These are phyloP conservation scores for Noctua janthe DNA, from an alignment of 2,888 invertebrate species.

Conservation along the genomic window DNA sequence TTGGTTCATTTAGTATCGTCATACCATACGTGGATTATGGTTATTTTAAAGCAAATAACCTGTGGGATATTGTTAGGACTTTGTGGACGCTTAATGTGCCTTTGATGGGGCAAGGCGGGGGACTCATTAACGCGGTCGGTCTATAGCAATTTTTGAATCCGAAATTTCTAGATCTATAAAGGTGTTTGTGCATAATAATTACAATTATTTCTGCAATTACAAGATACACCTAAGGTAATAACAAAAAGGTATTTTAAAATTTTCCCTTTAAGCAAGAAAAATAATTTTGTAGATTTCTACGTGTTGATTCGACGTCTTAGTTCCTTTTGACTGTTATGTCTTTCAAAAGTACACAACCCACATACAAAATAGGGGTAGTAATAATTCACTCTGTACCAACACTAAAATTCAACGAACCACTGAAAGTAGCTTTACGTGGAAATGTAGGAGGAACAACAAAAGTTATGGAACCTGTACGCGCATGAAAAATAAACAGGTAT, in stretches of 20 bases:
- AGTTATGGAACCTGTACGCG: conserved; percentile 15
- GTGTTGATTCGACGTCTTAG: background rate
- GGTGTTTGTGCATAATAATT: background rate
- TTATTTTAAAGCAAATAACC: too few species aligned
- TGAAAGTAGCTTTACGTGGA: conserved; percentile 8
- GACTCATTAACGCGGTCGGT: too few species aligned
- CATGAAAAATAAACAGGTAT: conserved; percentile 10
- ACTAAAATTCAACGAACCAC: conserved; percentile 8
- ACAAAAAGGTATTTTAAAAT: background rate
- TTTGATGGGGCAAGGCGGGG: too few species aligned
- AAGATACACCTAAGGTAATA: background rate
- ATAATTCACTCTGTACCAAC: conserved; percentile 17
- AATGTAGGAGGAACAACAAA: background rate
- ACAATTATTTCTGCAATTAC: background rate
- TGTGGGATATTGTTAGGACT: too few species aligned
- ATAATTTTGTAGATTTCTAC: too few species aligned
- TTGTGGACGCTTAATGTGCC: too few species aligned
- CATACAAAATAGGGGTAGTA: background rate
- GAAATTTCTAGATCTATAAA: background rate
- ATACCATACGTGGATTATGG: too few species aligned
- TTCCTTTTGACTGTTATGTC: background rate
- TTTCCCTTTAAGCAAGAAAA: too few species aligned
- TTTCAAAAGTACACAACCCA: background rate
- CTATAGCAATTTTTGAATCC: background rate
- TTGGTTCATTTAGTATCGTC: too few species aligned